A percentile compares a stretch with the other conserved stretches of the same genome.
Conservation (phyloP, 2,113 vertebrate species). For the Eira barbara region DNA sequence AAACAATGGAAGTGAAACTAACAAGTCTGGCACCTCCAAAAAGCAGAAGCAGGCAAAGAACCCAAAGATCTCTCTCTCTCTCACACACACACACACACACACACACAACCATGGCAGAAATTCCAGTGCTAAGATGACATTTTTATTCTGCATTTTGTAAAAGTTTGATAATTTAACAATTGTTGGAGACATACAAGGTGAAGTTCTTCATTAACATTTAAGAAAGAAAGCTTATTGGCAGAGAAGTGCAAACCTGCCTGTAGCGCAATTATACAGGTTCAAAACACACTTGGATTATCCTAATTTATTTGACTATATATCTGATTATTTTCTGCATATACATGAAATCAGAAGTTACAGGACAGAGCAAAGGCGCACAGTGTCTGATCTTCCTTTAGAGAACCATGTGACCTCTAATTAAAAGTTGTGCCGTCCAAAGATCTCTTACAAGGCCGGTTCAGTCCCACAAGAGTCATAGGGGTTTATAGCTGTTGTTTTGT, state of each 20-base stretch:
- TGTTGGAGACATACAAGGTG: background rate
- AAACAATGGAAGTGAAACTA: background rate
- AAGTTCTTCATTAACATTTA: slow-evolving; percentile 1
- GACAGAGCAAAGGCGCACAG: background rate
- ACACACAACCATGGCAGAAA: background rate
- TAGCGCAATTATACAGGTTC: background rate
- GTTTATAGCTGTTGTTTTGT: background rate
- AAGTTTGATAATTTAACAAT: background rate
- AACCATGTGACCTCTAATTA: background rate
- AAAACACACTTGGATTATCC: background rate
- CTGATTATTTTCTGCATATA: slow-evolving; percentile 20
- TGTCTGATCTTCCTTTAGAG: background rate
- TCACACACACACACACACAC: background rate
- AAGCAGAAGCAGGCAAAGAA: background rate
- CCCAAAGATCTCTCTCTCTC: background rate
- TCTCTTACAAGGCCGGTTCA: background rate
- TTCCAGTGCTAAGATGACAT: background rate
- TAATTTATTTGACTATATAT: background rate
- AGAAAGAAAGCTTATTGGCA: background rate
- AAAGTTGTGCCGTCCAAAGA: background rate
- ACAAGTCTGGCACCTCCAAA: background rate
- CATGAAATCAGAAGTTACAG: background rate
- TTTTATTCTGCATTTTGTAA: background rate
- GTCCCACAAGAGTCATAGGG: background rate
- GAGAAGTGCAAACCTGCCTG: background rate